Conservation (phyloP, 2,888 invertebrate species). For the Apocheima hispidaria region DNA sequence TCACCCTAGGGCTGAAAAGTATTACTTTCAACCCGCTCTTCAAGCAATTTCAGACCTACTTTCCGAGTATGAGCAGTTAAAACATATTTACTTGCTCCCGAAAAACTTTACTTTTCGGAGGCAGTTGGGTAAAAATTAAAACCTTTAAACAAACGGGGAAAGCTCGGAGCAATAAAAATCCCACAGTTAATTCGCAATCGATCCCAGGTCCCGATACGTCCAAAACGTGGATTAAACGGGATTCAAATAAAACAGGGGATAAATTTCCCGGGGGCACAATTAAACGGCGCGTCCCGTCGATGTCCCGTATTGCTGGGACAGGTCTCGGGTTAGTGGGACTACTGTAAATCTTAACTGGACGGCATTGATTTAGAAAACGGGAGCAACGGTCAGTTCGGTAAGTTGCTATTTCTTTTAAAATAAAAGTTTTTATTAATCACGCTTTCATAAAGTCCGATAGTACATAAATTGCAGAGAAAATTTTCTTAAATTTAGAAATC, state of each 20-base stretch:
- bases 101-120: neutral
- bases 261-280: slow-evolving; percentile 63
- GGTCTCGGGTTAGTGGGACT: slow-evolving; percentile 33
- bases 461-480: too few species aligned
- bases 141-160: neutral
- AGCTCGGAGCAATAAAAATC: slow-evolving; percentile 35
- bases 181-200: slow-evolving; percentile 41
- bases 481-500: too few species aligned
- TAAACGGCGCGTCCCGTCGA: slow-evolving; percentile 47
- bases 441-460: too few species aligned
- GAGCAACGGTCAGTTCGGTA: neutral
- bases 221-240: slow-evolving; percentile 49
- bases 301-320: slow-evolving; percentile 33
- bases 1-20: too few species aligned
- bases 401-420: slow-evolving; percentile 10
- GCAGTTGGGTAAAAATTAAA: neutral
- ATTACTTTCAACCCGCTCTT: too few species aligned
- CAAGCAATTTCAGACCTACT: too few species aligned
- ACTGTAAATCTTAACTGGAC: slow-evolving; percentile 33
- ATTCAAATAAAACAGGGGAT: slow-evolving; percentile 55
- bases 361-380: slow-evolving; percentile 20
- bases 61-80: too few species aligned
- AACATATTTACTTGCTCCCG: too few species aligned
- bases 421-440: neutral
- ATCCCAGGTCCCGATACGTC: slow-evolving; percentile 43